Base-by-base conservation (phyloP, 2,113 vertebrate species). In the Gadus chalcogrammus region DNA sequence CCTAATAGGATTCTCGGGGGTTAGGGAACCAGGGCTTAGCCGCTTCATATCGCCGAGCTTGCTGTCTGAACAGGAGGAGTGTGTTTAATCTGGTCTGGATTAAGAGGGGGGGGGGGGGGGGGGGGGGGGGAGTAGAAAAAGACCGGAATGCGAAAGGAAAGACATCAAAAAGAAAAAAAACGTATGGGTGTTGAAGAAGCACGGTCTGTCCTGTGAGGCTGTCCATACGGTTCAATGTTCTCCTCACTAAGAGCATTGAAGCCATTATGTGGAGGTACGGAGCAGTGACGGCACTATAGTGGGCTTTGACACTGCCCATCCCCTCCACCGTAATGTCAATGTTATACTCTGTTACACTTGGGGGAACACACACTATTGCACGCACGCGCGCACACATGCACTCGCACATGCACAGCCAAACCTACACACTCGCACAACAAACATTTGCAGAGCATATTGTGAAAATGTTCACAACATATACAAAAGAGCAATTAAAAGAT, bases 1-100 rank as follows among this genome's bases (percentile, higher is more conserved):
- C 85, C 87, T 92, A 93, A 93, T 93, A 92, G 90, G 91, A 92
- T 92, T 93, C 90, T 80, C 87, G 87, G 81, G 83, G 80, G 87
- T 91, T 91, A 42, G 90, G 85, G 88, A 91, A 92, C 81, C 83
- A 89, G 84, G 91, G 91, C 92, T 93, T 92, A 92, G 88, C 80
- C 84, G 90, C 90, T 92, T 92, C 92, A 89, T 84, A 87, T 79
- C 81, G 80, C 72, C 0, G 79, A 73, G 81, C 80, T 79, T 48
- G 75, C 82, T 71, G 87, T 85, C 75, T 70, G 85, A 86, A 87
- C 81, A 77, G 82, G 82, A 42, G 80, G 85, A 88, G 78, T 78
- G 80, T 89, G 38, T 88, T 90, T 90, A 91, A 91, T 92, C 88
- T 89, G 81, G 77, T 81, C 76, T 79, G 87, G 88, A 92, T 93